Percentiles rank a stretch among this genome's conserved stretches.
Evolutionary conservation across 2,888 invertebrate species (phyloP).

Genomic region (Tolmerus cingulatus): DNA sequence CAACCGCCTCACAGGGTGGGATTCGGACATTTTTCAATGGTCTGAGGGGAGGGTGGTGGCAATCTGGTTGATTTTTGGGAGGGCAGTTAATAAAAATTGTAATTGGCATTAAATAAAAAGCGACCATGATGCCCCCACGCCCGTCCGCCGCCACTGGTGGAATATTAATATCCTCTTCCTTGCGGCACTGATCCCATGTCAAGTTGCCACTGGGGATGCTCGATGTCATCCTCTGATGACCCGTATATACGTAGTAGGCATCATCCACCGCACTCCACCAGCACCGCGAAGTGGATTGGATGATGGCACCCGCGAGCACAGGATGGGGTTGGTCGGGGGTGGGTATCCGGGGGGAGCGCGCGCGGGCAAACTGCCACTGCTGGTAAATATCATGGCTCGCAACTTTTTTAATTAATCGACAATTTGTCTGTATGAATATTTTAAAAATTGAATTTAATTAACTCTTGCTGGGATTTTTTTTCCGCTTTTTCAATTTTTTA

Average conservation of each 20-base stretch:
- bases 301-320: neutral
- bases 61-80: conserved; percentile 11
- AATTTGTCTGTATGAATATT: conserved; percentile 45
- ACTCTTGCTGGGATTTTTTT: conserved; percentile 32
- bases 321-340: neutral
- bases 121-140: neutral
- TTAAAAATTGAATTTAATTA: conserved; percentile 46
- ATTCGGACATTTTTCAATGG: neutral
- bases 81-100: conserved; percentile 45
- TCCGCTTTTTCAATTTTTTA: conserved; percentile 31
- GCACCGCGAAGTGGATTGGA: neutral
- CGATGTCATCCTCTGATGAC: conserved; percentile 31
- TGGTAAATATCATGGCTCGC: conserved; percentile 35
- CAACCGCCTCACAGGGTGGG: neutral
- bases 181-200: conserved; percentile 24
- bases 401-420: conserved; percentile 45
- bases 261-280: neutral
- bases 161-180: conserved; percentile 31
- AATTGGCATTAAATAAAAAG: conserved; percentile 48
- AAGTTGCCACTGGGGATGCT: conserved; percentile 25
- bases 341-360: neutral
- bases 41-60: neutral
- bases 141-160: neutral
- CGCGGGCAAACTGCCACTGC: neutral
- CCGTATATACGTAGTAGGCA: neutral